These are phyloP conservation scores for Poicephalus gulielmi DNA, from an alignment of 2,113 vertebrate genomes.

Conservation along the genomic window DNA sequence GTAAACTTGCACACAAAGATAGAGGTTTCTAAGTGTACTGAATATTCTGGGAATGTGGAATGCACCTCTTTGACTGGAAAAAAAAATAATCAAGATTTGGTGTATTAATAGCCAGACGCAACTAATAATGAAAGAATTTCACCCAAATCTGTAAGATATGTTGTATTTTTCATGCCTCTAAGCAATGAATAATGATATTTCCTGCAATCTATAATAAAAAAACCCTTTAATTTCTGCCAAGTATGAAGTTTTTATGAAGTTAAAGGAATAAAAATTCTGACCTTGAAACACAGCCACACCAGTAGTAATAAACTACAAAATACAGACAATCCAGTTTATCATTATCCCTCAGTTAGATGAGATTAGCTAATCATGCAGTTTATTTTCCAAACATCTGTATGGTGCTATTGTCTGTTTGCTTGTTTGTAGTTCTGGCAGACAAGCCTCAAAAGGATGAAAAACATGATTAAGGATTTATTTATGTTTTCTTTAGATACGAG, in stretches of 20 bases:
- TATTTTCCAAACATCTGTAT: constrained; percentile 25
- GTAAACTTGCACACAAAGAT: background rate
- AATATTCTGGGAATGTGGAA: background rate
- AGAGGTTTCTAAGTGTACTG: background rate
- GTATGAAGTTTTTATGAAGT: background rate
- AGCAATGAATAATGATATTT: background rate
- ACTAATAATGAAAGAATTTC: background rate
- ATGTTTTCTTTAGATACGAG: constrained; percentile 35
- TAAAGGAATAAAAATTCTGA: background rate
- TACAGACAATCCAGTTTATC: background rate
- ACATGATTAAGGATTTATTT: constrained; percentile 47
- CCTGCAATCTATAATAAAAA: background rate
- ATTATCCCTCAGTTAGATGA: background rate
- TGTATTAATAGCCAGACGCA: background rate
- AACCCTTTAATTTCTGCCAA: background rate
- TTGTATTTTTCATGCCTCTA: background rate
- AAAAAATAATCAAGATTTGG: background rate
- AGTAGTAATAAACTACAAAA: background rate
- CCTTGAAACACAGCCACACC: background rate
- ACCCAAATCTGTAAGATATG: background rate
- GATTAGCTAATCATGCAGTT: constrained; percentile 46
- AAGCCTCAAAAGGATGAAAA: background rate
- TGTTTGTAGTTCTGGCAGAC: background rate
- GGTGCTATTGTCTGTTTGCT: background rate
- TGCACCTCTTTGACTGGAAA: background rate